Base-by-base conservation (phyloP, 2,888 invertebrate genomes). In the Thumatha senex region DNA sequence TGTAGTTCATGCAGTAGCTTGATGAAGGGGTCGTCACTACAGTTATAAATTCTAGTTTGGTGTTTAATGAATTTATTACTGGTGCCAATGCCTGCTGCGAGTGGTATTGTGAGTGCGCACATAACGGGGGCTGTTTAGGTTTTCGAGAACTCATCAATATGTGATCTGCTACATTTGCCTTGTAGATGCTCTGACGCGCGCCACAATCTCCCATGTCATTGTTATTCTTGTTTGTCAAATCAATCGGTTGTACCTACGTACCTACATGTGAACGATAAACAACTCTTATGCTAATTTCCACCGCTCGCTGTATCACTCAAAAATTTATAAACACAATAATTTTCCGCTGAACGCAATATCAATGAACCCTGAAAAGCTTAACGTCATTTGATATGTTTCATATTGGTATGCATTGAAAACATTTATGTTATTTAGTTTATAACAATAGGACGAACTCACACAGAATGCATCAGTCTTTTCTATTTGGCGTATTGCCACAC, bases 131-230 rank as follows among this genome's bases (percentile, higher is more conserved):
- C 15, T 12, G 30, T 11, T 47, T 8, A 10, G 54, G 46, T 62
- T 76, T 76, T 76, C 71, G 73, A 78, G 76, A 78, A 72, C 77
- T 82, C 82, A 81, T 85, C 79, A 80, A 84, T 85, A 85, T 80
- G 74, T 78, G 80, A 84, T 82, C 69, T 56, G 50, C 4, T 12
- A 46, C 57, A 79, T 86, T 78, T 84, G 84, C 59, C 55, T 80
- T 84, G 81, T 63, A 82, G 79, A 84, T 84, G 72, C 61, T 60
- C 57, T 57, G 60, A 56, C 73, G 64, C 36, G 7, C 54, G 34
- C 38, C 46, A 41, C 50, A 51, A 48, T 48, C 48, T 54, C 51
- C 59, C 30, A n/a, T 4, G 67, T 70, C 65, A 68, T 74, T 67
- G 56, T 54, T 73, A 78, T 72, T 74, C 74, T 51, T 67, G 68